Evolutionary conservation across 2,888 invertebrate species (phyloP), one percentile per base, ranked within the genome.

Genomic region (Philaethria dido): DNA sequence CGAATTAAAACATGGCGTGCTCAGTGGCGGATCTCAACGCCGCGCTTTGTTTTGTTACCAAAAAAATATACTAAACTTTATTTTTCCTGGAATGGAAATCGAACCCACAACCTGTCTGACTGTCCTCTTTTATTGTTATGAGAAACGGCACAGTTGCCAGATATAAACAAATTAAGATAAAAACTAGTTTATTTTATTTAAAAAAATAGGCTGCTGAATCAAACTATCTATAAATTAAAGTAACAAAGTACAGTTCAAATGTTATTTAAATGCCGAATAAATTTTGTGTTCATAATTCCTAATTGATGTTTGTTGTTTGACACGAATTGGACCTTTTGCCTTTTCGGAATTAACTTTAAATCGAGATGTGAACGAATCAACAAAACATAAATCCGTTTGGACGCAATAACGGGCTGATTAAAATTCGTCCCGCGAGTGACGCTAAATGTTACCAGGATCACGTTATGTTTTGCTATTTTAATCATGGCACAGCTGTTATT

Each of bases 321-420:
- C 75, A 75, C 74, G 77, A 73, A 75, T 54, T 76, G 76, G 73
- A 78, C 79, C 80, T 80, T 80, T 80, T 74, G 71, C 75, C 78
- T 70, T 75, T 70, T 68, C 66, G 69, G 70, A 77, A 83, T 85
- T 85, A 82, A 75, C 80, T 83, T 86, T 75, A 77, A 81, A 82
- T 82, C 80, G 80, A 82, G 77, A 78, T 77, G 77, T 77, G 78
- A 77, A 77, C 78, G 79, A 79, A 81, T 80, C 80, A 82, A 81
- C 71, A 72, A 75, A 79, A 78, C 76, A 75, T 78, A 80, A 80
- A 78, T 74, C 73, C 69, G 74, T 74, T 75, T 69, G 74, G 74
- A 75, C 79, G 76, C 61, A 76, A 74, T 72, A 75, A 74, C 73
- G 70, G 72, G 64, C 75, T 79, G 74, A 77, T 80, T 80, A 78